Conservation (phyloP, 2,797 vertebrate species). For the Novumbra hubbsi region DNA sequence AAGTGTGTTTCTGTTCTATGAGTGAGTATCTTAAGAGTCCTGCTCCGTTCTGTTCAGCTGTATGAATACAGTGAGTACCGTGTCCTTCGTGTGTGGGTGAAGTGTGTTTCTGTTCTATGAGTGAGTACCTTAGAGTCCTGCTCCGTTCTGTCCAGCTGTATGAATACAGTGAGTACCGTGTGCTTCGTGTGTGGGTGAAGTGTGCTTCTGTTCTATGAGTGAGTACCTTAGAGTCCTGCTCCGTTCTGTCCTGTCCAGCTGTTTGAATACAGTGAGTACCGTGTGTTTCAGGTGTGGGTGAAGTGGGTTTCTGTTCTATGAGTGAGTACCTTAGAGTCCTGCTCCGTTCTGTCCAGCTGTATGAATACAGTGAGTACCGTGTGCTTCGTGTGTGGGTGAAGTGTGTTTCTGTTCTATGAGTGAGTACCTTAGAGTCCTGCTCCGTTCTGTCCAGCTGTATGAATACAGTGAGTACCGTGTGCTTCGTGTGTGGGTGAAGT, state of each 20-base stretch:
- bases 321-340: conserved; percentile 37
- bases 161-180: too few relatives aligned
- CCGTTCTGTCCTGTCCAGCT: not conserved
- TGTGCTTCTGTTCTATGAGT: conserved; percentile 78
- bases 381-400: too few relatives aligned
- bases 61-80: too few relatives aligned
- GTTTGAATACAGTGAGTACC: too few relatives aligned
- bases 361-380: too few relatives aligned
- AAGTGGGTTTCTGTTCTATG: conserved; percentile 75
- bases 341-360: not conserved
- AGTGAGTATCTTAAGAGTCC: conserved; percentile 38
- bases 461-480: too few relatives aligned
- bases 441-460: not conserved
- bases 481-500: too few relatives aligned
- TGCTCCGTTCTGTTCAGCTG: not conserved
- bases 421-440: not conserved
- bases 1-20: conserved; percentile 51
- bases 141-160: not conserved
- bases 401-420: conserved; percentile 78
- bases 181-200: too few relatives aligned
- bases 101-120: conserved; percentile 78
- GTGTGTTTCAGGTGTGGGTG: too few relatives aligned
- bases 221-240: not conserved
- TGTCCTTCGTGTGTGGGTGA: too few relatives aligned
- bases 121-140: not conserved